Percentiles rank a stretch among this genome's conserved stretches.
These are phyloP conservation scores for Polymixis lichenea DNA, from an alignment of 2,888 invertebrate genomes.

Conservation along the genomic window DNA sequence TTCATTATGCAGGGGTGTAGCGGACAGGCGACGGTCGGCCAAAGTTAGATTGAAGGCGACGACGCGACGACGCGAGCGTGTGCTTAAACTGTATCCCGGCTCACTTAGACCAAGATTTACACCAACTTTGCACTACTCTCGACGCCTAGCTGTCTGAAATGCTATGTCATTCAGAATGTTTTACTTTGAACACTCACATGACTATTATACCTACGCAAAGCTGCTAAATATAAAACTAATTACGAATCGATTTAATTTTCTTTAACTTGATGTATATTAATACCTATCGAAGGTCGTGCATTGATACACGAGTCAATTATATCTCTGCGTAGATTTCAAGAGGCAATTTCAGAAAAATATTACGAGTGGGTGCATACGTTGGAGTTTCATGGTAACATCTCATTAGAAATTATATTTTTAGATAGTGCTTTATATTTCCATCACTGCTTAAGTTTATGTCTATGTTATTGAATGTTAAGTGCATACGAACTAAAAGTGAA, in stretches of 20 bases:
- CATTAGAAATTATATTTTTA: slow-evolving; percentile 24
- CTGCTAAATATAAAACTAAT: slow-evolving; percentile 10
- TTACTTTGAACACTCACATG: slow-evolving; percentile 52
- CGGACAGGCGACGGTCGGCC: slow-evolving; percentile 82
- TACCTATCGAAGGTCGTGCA: neutral
- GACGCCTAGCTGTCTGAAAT: slow-evolving; percentile 63
- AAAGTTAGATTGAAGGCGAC: slow-evolving; percentile 90
- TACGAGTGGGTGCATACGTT: slow-evolving; percentile 26
- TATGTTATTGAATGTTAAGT: slow-evolving; percentile 3
- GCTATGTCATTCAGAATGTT: slow-evolving; percentile 64
- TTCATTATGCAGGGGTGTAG: slow-evolving; percentile 88
- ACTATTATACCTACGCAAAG: neutral
- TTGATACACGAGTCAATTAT: slow-evolving; percentile 27
- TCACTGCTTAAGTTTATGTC: slow-evolving; percentile 6
- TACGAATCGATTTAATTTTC: neutral
- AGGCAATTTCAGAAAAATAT: slow-evolving; percentile 33
- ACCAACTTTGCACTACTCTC: slow-evolving; percentile 76
- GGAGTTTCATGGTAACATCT: slow-evolving; percentile 29
- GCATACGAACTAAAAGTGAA: neutral
- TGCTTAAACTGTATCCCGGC: slow-evolving; percentile 86
- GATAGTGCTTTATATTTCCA: slow-evolving; percentile 22
- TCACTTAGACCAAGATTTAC: slow-evolving; percentile 86
- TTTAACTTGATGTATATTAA: neutral
- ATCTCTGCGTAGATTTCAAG: slow-evolving; percentile 30
- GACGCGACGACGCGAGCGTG: slow-evolving; percentile 86